Evolutionary conservation across 2,888 invertebrate genomes (phyloP).

Genomic region (Ormyrus labotus): DNA sequence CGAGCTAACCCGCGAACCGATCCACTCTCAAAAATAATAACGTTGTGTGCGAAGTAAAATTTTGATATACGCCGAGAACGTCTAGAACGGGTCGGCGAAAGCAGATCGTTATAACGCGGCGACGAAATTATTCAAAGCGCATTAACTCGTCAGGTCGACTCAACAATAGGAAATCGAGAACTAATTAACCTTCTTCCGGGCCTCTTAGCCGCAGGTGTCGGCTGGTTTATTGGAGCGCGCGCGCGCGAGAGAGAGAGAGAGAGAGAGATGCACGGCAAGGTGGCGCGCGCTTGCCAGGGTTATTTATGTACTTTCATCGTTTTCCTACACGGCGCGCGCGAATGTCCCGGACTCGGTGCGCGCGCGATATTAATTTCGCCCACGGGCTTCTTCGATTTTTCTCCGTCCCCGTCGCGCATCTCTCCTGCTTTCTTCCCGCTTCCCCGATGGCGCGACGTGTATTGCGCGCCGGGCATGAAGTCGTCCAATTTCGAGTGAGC

Average conservation of each 20-base stretch:
- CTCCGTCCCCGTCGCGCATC: not conserved
- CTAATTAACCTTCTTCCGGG: slow-evolving; percentile 42
- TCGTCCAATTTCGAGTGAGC: slow-evolving; percentile 34
- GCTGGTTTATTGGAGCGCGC: slow-evolving; percentile 24
- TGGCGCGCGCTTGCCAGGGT: slow-evolving; percentile 1
- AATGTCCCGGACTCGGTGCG: not conserved
- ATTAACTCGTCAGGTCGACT: slow-evolving; percentile 25
- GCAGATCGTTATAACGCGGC: not conserved
- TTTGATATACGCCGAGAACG: too few relatives aligned
- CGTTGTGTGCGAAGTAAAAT: not conserved
- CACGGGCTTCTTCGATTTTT: slow-evolving; percentile 46
- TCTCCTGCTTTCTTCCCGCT: not conserved
- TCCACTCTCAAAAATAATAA: not conserved
- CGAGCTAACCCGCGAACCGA: too few relatives aligned
- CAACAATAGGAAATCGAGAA: slow-evolving; percentile 35
- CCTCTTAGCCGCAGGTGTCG: slow-evolving; percentile 8
- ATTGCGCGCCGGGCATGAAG: slow-evolving; percentile 5
- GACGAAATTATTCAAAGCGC: slow-evolving; percentile 22
- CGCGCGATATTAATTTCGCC: slow-evolving; percentile 37
- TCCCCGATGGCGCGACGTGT: not conserved
- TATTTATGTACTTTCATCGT: slow-evolving; percentile 39
- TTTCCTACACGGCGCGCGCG: not conserved
- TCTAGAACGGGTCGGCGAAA: too few relatives aligned
- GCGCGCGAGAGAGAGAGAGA: not conserved
- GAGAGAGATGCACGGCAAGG: too few relatives aligned